Conservation (phyloP, 1,140 invertebrate species). For the Platorchestia sp. region DNA sequence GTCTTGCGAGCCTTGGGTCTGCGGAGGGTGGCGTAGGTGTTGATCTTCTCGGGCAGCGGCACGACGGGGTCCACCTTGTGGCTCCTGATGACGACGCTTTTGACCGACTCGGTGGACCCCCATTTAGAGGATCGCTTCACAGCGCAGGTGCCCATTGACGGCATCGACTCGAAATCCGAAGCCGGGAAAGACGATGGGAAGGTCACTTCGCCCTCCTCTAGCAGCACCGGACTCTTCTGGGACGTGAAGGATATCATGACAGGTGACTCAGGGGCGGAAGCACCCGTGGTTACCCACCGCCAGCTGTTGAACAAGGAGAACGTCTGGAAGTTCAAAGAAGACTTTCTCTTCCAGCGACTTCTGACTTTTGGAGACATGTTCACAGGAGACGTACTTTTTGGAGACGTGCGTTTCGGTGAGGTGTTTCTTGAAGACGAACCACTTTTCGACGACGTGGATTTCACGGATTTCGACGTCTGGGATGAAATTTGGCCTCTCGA, state of each 20-base stretch:
- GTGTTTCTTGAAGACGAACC: neutral
- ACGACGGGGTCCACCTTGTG: conserved; percentile 7
- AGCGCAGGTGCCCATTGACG: neutral
- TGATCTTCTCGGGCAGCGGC: conserved; percentile 12
- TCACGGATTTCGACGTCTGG: conserved; percentile 34
- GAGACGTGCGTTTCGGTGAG: conserved; percentile 57
- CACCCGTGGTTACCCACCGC: neutral
- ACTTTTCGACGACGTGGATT: neutral
- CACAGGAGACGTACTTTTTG: conserved; percentile 43
- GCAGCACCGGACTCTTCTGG: neutral
- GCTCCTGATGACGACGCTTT: neutral
- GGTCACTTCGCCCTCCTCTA: neutral
- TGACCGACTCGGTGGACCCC: conserved; percentile 23
- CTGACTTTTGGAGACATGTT: conserved; percentile 11
- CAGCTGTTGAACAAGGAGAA: conserved; percentile 43
- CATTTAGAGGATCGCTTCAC: neutral
- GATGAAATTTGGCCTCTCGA: neutral
- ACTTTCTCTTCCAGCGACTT: neutral
- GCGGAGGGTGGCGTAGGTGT: conserved; percentile 63
- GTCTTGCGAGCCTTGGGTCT: conserved; percentile 54
- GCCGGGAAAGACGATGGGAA: neutral
- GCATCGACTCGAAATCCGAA: neutral
- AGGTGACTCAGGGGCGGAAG: neutral
- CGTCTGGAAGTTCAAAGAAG: conserved; percentile 56
- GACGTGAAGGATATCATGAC: conserved; percentile 19